Conservation (phyloP, 2,888 invertebrate genomes). For the Oeneis ivallda region DNA sequence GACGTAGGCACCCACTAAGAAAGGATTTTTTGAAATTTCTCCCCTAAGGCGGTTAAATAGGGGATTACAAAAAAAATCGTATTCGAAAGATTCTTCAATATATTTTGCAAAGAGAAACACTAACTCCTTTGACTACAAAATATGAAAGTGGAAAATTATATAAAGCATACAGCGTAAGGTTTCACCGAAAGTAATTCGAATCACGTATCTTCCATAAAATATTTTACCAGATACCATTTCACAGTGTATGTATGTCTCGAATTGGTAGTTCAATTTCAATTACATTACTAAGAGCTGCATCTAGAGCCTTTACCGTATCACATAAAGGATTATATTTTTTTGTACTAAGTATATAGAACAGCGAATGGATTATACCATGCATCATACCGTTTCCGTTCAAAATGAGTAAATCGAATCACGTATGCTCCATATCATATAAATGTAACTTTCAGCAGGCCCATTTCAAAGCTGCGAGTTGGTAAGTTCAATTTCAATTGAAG, state of each 20-base stretch:
- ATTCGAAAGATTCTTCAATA: constrained; percentile 1
- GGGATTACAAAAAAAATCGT: too few relatives aligned
- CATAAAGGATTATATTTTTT: constrained; percentile 26
- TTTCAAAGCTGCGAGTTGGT: constrained; percentile 3
- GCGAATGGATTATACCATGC: constrained; percentile 6
- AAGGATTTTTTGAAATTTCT: too few relatives aligned
- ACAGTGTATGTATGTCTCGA: constrained; percentile 56
- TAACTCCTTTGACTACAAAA: constrained; percentile 13
- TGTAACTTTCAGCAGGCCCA: constrained; percentile 5
- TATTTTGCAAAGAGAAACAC: constrained; percentile 5
- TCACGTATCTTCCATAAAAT: constrained; percentile 47
- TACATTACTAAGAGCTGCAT: constrained; percentile 57
- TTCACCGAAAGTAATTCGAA: constrained; percentile 40
- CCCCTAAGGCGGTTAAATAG: too few relatives aligned
- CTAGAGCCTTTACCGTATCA: constrained; percentile 33
- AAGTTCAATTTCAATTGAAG: constrained; percentile 9
- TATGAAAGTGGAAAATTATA: constrained; percentile 22
- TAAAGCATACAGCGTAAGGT: constrained; percentile 28
- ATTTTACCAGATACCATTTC: constrained; percentile 55
- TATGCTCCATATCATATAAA: constrained; percentile 13
- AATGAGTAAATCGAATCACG: constrained; percentile 20
- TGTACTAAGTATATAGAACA: not conserved
- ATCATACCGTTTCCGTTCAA: constrained; percentile 9
- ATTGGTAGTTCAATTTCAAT: constrained; percentile 63
- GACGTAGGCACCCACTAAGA: too few relatives aligned